phyloP scores from a whole-genome alignment of 2,888 invertebrate species.

The Ceramica pisi region DNA sequence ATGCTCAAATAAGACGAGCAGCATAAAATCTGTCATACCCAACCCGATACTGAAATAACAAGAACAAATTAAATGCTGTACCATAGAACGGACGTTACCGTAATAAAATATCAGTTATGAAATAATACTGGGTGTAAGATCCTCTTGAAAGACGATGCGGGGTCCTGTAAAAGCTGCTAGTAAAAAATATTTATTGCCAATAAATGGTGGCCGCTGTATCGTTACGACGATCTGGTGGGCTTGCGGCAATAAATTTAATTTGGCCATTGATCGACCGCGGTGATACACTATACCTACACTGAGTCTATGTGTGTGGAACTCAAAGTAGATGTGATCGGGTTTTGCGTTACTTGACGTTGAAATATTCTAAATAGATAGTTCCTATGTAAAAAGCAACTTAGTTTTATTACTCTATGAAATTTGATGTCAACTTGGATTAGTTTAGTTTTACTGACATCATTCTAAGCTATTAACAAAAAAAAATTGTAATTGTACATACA shows the following conservation, averaged over 20 bases:
- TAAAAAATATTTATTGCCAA: slow-evolving; percentile 87
- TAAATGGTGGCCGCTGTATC: slow-evolving; percentile 81
- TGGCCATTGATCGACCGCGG: slow-evolving; percentile 71
- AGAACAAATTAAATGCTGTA: slow-evolving; percentile 69
- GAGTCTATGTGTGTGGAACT: slow-evolving; percentile 25
- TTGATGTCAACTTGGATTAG: too few species aligned
- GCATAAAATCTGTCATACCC: slow-evolving; percentile 61
- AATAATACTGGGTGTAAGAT: slow-evolving; percentile 74
- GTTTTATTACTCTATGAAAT: too few species aligned
- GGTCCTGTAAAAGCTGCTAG: slow-evolving; percentile 76
- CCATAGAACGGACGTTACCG: slow-evolving; percentile 66
- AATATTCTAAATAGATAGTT: not conserved
- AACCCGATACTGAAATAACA: slow-evolving; percentile 59
- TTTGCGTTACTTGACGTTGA: not conserved
- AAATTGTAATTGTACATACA: too few species aligned
- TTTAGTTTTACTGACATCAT: too few species aligned
- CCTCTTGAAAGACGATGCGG: slow-evolving; percentile 74
- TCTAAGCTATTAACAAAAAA: too few species aligned
- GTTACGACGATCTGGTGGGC: slow-evolving; percentile 80
- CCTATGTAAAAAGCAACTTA: not conserved
- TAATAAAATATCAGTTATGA: slow-evolving; percentile 72
- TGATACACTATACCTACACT: slow-evolving; percentile 43
- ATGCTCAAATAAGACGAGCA: slow-evolving; percentile 24
- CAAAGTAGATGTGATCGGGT: slow-evolving; percentile 46
- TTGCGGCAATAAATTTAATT: slow-evolving; percentile 85